Percentiles rank a stretch among this genome's conserved stretches.
Evolutionary conservation across 2,113 vertebrate genomes (phyloP).

Genomic region (Dasyornis broadbenti): DNA sequence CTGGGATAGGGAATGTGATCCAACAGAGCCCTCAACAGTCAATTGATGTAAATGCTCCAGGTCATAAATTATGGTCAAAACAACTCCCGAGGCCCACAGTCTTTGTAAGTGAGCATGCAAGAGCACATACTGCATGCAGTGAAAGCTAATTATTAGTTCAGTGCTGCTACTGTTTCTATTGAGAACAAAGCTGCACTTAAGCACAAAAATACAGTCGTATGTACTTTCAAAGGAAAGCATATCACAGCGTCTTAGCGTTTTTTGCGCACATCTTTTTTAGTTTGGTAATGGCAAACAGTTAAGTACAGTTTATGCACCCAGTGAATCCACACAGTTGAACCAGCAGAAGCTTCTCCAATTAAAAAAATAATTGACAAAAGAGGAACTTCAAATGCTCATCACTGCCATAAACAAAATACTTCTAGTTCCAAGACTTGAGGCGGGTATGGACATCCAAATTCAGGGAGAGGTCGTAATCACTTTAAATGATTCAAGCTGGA

Average conservation of each 20-base stretch:
- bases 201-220: neutral
- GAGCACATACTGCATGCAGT: neutral
- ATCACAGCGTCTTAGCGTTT: neutral
- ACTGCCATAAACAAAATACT: neutral
- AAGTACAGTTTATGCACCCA: neutral
- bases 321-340: neutral
- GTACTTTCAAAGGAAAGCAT: neutral
- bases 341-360: neutral
- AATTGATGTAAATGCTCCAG: neutral
- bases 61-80: neutral
- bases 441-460: fast-evolving
- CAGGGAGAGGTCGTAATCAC: neutral
- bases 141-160: neutral
- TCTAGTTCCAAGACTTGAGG: neutral
- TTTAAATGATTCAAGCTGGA: neutral
- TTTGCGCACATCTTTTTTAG: neutral
- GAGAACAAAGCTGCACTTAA: neutral
- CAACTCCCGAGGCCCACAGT: fast-evolving
- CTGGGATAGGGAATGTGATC: neutral
- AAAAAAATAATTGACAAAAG: neutral
- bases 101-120: neutral
- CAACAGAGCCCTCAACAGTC: neutral
- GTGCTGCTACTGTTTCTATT: neutral
- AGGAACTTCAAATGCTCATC: neutral
- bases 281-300: neutral